These are phyloP conservation scores for Bombus waltoni DNA, from an alignment of 1,140 invertebrate species.

Conservation along the genomic window DNA sequence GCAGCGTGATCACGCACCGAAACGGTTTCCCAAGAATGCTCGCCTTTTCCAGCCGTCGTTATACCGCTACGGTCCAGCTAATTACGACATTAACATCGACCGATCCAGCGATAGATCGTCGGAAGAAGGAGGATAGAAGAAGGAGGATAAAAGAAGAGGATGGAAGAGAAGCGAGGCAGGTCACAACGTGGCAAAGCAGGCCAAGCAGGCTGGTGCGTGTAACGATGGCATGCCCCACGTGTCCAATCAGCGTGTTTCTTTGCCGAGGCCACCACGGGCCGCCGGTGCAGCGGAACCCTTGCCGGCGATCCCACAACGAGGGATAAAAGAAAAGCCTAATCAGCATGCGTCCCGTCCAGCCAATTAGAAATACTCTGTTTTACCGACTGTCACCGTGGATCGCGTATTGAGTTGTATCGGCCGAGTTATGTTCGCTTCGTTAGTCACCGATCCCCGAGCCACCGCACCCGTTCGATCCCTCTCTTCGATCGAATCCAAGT, in stretches of 20 bases:
- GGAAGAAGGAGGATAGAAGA: neutral
- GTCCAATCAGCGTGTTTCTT: slow-evolving; percentile 77
- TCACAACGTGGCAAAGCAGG: neutral
- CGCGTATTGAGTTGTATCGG: slow-evolving; percentile 82
- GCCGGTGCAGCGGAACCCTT: slow-evolving; percentile 33
- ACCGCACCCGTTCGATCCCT: slow-evolving; percentile 48
- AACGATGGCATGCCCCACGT: slow-evolving; percentile 68
- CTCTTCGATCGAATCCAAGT: neutral
- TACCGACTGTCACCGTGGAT: slow-evolving; percentile 81
- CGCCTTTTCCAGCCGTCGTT: slow-evolving; percentile 32
- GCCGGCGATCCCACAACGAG: slow-evolving; percentile 59
- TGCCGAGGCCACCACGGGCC: slow-evolving; percentile 63
- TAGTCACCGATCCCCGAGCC: slow-evolving; percentile 66
- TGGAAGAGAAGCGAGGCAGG: slow-evolving; percentile 1
- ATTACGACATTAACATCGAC: slow-evolving; percentile 61
- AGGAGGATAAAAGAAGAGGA: no score
- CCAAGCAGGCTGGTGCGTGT: slow-evolving; percentile 51
- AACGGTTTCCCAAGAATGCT: slow-evolving; percentile 10
- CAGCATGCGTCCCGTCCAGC: slow-evolving; percentile 81
- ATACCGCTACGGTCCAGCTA: slow-evolving; percentile 21
- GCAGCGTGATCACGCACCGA: neutral
- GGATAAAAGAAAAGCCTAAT: slow-evolving; percentile 80
- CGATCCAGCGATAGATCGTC: slow-evolving; percentile 17
- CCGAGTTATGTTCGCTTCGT: slow-evolving; percentile 82
- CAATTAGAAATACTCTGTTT: slow-evolving; percentile 83